These are phyloP conservation scores for Drosophila helvetica DNA, from an alignment of 2,888 invertebrate species.

Conservation along the genomic window DNA sequence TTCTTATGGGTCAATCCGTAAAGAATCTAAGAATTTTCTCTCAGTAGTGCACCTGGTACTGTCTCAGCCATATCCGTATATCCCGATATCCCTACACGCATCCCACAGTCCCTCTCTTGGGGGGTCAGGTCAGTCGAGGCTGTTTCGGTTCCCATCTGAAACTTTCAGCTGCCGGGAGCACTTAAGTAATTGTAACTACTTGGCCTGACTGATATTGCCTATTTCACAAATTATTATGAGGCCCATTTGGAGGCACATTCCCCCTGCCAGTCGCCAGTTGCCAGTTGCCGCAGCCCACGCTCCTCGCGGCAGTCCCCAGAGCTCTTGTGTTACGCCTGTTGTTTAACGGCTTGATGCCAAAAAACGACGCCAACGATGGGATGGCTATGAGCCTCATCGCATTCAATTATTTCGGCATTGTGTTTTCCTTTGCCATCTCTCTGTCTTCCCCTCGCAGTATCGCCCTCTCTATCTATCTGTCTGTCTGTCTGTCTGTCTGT, in stretches of 20 bases:
- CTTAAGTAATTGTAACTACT: slow-evolving; percentile 79
- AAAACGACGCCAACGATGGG: slow-evolving; percentile 62
- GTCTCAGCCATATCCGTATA: not conserved
- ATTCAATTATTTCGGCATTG: slow-evolving; percentile 79
- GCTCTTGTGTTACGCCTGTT: slow-evolving; percentile 69
- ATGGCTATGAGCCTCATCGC: slow-evolving; percentile 78
- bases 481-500: slow-evolving; percentile 36
- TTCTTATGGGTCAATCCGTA: slow-evolving; percentile 9
- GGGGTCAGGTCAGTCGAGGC: slow-evolving; percentile 1
- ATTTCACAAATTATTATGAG: slow-evolving; percentile 78
- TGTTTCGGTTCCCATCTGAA: slow-evolving; percentile 12
- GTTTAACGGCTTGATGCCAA: slow-evolving; percentile 78
- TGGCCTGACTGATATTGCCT: slow-evolving; percentile 76
- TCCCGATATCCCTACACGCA: not conserved
- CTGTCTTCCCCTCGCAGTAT: slow-evolving; percentile 45
- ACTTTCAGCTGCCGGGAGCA: slow-evolving; percentile 57
- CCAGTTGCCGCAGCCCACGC: slow-evolving; percentile 24
- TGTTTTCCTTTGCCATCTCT: slow-evolving; percentile 52
- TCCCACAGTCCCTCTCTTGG: not conserved
- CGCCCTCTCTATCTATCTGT: slow-evolving; percentile 39
- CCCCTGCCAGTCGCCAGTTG: slow-evolving; percentile 17
- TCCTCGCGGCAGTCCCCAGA: slow-evolving; percentile 33
- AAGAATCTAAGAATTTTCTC: too few species aligned
- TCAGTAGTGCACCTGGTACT: slow-evolving; percentile 29
- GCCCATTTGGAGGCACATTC: slow-evolving; percentile 74